Evolutionary conservation across 1,140 invertebrate genomes (phyloP), one percentile per base, ranked within the genome.

Genomic region (Portunus trituberculatus): DNA sequence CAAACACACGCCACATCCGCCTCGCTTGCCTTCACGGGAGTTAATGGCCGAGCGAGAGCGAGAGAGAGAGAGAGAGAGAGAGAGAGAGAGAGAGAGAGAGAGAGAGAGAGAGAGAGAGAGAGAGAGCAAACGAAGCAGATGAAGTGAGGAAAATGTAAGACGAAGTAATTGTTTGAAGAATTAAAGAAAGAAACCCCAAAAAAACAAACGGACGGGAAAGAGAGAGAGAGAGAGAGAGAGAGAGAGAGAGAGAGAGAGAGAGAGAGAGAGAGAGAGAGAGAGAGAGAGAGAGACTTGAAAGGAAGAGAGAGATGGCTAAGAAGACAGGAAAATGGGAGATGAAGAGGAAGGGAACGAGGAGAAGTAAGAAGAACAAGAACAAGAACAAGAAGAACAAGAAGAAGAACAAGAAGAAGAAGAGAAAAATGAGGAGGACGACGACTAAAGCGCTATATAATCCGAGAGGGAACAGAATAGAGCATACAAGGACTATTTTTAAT

Each of bases 211-310:
- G 20, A 59, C 12, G 39, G 39, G 39, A 39, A 39, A n/a, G 67
- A n/a, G n/a, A n/a, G 67, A 76, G n/a, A 76, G 67, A 76, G 67
- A n/a, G 52, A 59, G 52, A 76, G 20, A 76, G 20, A 76, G 67
- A 76, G 67, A 76, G 67, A n/a, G 20, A 76, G 67, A 76, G 67
- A n/a, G 67, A n/a, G n/a, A n/a, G 67, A 76, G n/a, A 76, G 67
- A 76, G 67, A n/a, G 52, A 76, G 20, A 76, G 20, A 76, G 67
- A 76, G 67, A 76, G 67, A n/a, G 20, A 76, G 67, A 76, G 67
- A n/a, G 67, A n/a, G n/a, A n/a, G 67, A n/a, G n/a, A n/a, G 67
- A n/a, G 67, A 14, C 12, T 59, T 59, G 10, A 59, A 59, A 59
- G 16, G 52, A 20, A 10, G 52, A 59, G 16, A 59, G 52, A 10